A percentile compares a stretch with the other conserved stretches of the same genome.
These are phyloP conservation scores for Diorhabda elongata DNA, from an alignment of 1,140 invertebrate genomes.

Conservation along the genomic window DNA sequence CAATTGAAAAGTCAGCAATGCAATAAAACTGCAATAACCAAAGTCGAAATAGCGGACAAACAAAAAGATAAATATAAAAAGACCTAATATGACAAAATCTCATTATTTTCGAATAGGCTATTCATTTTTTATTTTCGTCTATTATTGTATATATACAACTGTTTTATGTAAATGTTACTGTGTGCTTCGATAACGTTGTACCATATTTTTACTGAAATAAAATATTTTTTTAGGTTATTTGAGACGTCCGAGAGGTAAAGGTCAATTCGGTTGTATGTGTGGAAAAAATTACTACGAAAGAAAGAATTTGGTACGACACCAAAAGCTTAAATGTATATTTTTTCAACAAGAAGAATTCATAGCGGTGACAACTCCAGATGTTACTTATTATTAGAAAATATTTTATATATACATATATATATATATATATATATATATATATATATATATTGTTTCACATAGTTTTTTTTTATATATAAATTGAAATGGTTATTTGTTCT, in stretches of 20 bases:
- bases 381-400: not conserved
- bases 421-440: too few species aligned
- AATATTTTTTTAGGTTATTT: conserved; percentile 17
- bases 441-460: not conserved
- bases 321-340: conserved; percentile 28
- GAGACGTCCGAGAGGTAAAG: conserved; percentile 34
- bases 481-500: not conserved
- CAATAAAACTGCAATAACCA: too few species aligned
- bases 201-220: not conserved
- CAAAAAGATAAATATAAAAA: too few species aligned
- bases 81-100: too few species aligned
- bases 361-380: not conserved
- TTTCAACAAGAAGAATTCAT: conserved; percentile 1
- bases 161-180: too few species aligned
- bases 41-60: too few species aligned
- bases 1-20: too few species aligned
- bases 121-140: too few species aligned
- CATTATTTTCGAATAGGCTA: too few species aligned
- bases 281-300: conserved; percentile 38
- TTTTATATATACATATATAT: not conserved
- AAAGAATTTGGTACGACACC: conserved; percentile 36
- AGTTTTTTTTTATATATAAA: not conserved
- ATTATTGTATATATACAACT: too few species aligned
- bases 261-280: conserved; percentile 30
- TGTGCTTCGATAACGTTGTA: too few species aligned